These are phyloP conservation scores for Perca fluviatilis DNA, from an alignment of 2,113 vertebrate species.

Conservation along the genomic window DNA sequence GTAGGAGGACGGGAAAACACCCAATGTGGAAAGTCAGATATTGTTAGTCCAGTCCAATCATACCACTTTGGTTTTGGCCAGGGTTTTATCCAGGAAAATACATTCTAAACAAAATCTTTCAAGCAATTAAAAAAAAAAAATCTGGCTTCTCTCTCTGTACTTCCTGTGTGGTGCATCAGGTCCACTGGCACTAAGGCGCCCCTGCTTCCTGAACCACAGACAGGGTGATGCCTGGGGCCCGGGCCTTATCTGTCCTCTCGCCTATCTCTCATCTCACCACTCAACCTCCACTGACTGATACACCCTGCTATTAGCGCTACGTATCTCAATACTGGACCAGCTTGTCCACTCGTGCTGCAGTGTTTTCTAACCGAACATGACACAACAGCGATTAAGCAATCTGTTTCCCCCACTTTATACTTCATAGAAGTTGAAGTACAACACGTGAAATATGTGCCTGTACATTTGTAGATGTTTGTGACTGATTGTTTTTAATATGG, in stretches of 20 bases:
- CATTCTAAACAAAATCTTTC: background rate
- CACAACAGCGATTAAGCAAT: conserved; percentile 15
- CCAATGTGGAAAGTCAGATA: background rate
- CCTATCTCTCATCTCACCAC: conserved; percentile 73
- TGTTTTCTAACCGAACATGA: conserved; percentile 55
- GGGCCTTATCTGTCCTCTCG: conserved; percentile 70
- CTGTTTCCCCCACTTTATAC: conserved; percentile 7
- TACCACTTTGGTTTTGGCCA: background rate
- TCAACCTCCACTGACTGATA: conserved; percentile 72
- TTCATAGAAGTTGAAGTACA: conserved; percentile 13
- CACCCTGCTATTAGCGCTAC: conserved; percentile 73
- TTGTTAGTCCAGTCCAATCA: background rate
- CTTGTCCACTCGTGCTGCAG: conserved; percentile 23
- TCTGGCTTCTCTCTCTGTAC: conserved; percentile 27
- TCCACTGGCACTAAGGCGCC: conserved; percentile 34
- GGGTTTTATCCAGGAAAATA: background rate
- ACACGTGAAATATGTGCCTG: background rate
- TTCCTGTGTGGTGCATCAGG: conserved; percentile 47
- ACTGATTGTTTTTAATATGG: conserved; percentile 1
- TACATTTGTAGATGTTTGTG: conserved; percentile 12
- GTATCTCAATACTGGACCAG: conserved; percentile 34
- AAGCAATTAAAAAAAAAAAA: background rate
- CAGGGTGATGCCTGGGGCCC: conserved; percentile 49
- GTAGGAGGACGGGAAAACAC: conserved; percentile 78
- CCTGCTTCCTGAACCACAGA: conserved; percentile 62